These are phyloP conservation scores for Varanus salvator DNA, from an alignment of 2,113 vertebrate genomes.

Conservation along the genomic window DNA sequence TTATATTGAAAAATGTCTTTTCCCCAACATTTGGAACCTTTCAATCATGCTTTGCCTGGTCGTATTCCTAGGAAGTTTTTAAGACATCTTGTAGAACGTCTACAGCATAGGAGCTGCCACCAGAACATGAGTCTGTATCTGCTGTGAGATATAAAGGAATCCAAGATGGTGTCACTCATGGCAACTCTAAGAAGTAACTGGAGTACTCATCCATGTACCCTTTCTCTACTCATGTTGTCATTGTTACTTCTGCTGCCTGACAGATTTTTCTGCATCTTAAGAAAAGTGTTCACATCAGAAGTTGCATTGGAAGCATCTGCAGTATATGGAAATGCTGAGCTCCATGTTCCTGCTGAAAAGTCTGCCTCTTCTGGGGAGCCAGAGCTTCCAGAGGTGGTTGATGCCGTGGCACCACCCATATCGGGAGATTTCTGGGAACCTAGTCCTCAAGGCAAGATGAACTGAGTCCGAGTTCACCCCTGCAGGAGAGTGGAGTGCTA, in stretches of 20 bases:
- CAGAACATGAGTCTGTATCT: not conserved
- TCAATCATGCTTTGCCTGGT: not conserved
- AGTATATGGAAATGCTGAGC: not conserved
- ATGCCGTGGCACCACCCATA: too few relatives aligned
- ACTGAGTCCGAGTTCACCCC: too few relatives aligned
- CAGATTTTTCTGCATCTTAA: not conserved
- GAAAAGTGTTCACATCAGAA: not conserved
- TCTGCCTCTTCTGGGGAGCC: too few relatives aligned
- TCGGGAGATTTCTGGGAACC: too few relatives aligned
- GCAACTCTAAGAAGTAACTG: not conserved
- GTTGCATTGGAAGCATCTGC: not conserved
- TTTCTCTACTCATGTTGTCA: not conserved
- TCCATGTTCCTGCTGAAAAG: too few relatives aligned
- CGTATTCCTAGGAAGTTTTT: not conserved
- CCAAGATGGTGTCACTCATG: not conserved
- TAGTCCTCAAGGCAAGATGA: too few relatives aligned
- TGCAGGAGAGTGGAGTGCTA: too few relatives aligned
- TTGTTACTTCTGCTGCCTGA: not conserved
- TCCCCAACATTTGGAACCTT: not conserved
- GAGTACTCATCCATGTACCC: not conserved
- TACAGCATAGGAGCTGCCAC: not conserved
- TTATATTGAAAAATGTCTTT: not conserved
- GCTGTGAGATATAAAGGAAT: not conserved
- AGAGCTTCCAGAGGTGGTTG: too few relatives aligned
- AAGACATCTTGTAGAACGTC: not conserved